Percentiles rank a stretch among this genome's conserved stretches.
Evolutionary conservation across 2,888 invertebrate genomes (phyloP).

Genomic region (Dorcus parallelipipedus): DNA sequence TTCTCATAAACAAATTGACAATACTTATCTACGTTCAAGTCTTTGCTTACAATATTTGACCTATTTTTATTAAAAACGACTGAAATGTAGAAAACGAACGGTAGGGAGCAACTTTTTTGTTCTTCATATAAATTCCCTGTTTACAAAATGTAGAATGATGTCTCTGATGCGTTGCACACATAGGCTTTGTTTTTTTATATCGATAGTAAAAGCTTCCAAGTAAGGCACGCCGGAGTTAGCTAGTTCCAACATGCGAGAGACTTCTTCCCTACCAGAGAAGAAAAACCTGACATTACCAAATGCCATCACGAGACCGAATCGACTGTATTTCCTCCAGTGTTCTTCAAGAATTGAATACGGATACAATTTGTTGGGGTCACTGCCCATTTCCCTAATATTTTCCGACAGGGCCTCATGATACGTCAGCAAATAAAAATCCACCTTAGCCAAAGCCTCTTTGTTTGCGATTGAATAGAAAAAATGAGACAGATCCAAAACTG

Average conservation of each 20-base stretch:
- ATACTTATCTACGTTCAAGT: no score
- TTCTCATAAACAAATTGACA: no score
- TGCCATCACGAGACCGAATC: conserved; percentile 24
- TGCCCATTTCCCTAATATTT: conserved; percentile 24
- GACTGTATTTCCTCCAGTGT: conserved; percentile 31
- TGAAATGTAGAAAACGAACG: no score
- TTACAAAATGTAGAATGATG: conserved; percentile 8
- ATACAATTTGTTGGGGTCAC: conserved; percentile 30
- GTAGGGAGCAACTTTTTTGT: no score
- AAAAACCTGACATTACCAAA: not conserved
- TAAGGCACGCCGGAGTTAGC: not conserved
- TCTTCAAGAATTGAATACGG: conserved; percentile 28
- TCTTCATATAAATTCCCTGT: not conserved
- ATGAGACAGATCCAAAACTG: conserved; percentile 6
- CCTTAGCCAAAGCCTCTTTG: not conserved
- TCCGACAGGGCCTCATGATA: conserved; percentile 34
- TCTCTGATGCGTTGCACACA: conserved; percentile 2
- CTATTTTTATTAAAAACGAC: no score
- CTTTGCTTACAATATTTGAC: no score
- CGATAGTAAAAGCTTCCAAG: not conserved
- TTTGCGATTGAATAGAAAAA: conserved; percentile 4
- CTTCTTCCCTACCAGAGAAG: not conserved
- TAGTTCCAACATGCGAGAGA: not conserved
- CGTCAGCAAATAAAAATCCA: not conserved
- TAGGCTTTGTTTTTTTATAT: conserved; percentile 1